Conservation (phyloP, 2,797 vertebrate species). For the Furcifer pardalis region DNA sequence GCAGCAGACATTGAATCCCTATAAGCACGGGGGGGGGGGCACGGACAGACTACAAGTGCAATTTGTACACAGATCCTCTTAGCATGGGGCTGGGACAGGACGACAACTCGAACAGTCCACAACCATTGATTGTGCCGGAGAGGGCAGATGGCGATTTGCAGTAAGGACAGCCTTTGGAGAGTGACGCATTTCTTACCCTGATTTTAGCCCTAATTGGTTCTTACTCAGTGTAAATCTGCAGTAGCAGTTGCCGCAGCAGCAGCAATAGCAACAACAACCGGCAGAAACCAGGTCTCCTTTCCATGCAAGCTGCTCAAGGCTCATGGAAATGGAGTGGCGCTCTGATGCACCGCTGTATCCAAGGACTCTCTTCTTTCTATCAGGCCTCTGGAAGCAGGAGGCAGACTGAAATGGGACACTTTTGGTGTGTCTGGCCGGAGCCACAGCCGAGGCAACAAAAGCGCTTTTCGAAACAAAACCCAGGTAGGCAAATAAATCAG, state of each 20-base stretch:
- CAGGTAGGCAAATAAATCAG: conserved; percentile 66
- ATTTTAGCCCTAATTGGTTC: background rate
- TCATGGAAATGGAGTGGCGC: background rate
- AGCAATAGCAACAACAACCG: background rate
- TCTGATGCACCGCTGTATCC: background rate
- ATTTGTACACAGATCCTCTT: too few species aligned
- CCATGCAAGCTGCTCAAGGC: background rate
- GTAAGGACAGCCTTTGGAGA: background rate
- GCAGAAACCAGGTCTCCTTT: background rate
- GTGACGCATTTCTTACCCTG: background rate
- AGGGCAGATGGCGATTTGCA: background rate
- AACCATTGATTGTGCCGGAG: background rate
- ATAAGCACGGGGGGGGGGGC: too few species aligned
- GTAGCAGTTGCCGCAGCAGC: background rate
- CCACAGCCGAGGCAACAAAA: conserved; percentile 6
- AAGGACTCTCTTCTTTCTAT: background rate
- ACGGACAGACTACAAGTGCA: too few species aligned
- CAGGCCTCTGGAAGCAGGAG: background rate
- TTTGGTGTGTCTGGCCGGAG: background rate
- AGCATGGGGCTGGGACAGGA: background rate
- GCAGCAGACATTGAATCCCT: too few species aligned
- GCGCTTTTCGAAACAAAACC: conserved; percentile 55
- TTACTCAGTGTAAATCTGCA: background rate
- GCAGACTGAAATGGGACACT: conserved; percentile 13
- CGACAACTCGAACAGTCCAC: background rate